Conservation (phyloP, 2,888 invertebrate genomes). For the Diabrotica balteata region DNA sequence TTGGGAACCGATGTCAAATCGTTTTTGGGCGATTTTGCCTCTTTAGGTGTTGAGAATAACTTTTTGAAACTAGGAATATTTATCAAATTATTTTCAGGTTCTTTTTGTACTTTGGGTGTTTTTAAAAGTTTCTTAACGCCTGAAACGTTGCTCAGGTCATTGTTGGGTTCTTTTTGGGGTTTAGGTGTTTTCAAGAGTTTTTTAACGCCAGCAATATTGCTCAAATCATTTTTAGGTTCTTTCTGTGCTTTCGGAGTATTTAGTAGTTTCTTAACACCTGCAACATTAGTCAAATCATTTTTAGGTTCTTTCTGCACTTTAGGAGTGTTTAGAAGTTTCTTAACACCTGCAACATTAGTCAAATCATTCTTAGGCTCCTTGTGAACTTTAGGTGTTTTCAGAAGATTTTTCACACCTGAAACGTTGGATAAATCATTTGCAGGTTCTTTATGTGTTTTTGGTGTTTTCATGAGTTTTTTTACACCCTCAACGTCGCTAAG, state of each 20-base stretch:
- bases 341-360: slow-evolving; percentile 39
- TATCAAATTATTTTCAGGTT: slow-evolving; percentile 41
- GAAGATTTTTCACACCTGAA: slow-evolving; percentile 43
- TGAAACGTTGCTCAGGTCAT: slow-evolving; percentile 39
- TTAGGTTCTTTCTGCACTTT: slow-evolving; percentile 39
- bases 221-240: slow-evolving; percentile 43
- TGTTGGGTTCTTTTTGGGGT: slow-evolving; percentile 39
- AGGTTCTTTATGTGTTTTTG: slow-evolving; percentile 34
- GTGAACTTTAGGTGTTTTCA: slow-evolving; percentile 39
- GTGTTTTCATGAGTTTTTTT: slow-evolving; percentile 42
- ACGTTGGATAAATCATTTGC: slow-evolving; percentile 43
- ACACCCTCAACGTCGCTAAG: slow-evolving; percentile 42
- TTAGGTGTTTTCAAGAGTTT: slow-evolving; percentile 45
- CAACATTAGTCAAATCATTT: slow-evolving; percentile 43
- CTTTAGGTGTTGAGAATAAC: slow-evolving; percentile 30
- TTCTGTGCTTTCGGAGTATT: slow-evolving; percentile 39
- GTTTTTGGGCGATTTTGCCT: slow-evolving; percentile 38
- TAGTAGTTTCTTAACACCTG: slow-evolving; percentile 44
- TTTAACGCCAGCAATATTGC: slow-evolving; percentile 40
- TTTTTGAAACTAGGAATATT: slow-evolving; percentile 44
- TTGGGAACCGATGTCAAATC: slow-evolving; percentile 36
- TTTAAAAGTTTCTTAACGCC: slow-evolving; percentile 43
- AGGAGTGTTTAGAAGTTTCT: slow-evolving; percentile 42
- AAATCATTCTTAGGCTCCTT: slow-evolving; percentile 45
- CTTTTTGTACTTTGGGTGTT: slow-evolving; percentile 41